Conservation (phyloP, 92 coral and sea anemone genomes). For the Porites divaricata region DNA sequence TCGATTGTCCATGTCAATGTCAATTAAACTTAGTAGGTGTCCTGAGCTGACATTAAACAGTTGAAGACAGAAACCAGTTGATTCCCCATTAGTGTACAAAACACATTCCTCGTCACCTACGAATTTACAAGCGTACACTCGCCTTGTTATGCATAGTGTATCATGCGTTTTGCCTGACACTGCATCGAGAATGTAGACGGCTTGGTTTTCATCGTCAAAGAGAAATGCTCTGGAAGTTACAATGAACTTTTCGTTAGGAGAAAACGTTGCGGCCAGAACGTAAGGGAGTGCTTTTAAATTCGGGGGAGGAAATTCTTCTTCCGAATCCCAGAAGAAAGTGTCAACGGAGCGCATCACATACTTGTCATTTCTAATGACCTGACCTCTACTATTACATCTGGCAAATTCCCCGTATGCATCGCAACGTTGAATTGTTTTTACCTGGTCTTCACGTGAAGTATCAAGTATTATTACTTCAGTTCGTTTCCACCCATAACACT, state of each 20-base stretch:
- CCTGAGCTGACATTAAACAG: not conserved
- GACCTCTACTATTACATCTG: slow-evolving; percentile 4
- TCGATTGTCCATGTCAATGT: too few relatives aligned
- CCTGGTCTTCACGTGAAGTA: not conserved
- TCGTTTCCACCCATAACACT: not conserved
- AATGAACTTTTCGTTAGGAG: slow-evolving; percentile 4
- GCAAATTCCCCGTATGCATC: not conserved
- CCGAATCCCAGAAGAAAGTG: too few relatives aligned
- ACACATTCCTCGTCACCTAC: slow-evolving; percentile 21
- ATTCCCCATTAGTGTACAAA: not conserved
- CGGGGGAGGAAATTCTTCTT: too few relatives aligned
- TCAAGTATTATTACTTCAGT: slow-evolving; percentile 4
- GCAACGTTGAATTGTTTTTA: not conserved
- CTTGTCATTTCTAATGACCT: not conserved
- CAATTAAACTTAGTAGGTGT: too few relatives aligned
- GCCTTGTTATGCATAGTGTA: not conserved
- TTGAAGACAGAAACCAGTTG: not conserved
- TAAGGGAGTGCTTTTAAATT: too few relatives aligned
- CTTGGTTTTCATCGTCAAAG: too few relatives aligned
- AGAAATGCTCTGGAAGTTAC: not conserved
- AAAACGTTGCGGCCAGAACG: not conserved
- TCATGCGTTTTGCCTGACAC: not conserved
- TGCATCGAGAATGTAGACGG: slow-evolving; percentile 11
- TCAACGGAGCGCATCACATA: too few relatives aligned
- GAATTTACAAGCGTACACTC: not conserved